Percentiles rank a stretch among this genome's conserved stretches.
Conservation (phyloP, 2,797 vertebrate species). For the Arnoldichthys spilopterus region DNA sequence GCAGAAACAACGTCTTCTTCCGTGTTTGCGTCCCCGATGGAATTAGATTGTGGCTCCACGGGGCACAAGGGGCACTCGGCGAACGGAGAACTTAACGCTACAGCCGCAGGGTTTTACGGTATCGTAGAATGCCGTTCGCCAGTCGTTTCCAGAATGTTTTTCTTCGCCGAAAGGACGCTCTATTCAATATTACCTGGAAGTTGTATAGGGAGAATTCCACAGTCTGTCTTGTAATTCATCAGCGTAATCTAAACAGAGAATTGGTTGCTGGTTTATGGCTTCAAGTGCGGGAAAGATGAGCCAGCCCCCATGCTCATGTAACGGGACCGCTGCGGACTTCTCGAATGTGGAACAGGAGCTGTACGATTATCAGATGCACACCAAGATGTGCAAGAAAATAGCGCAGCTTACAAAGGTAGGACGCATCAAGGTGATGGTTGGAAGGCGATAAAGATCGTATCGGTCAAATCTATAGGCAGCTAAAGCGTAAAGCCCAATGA, state of each 20-base stretch:
- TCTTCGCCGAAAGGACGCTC: constrained; percentile 27
- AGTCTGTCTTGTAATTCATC: constrained; percentile 67
- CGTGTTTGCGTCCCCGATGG: constrained; percentile 74
- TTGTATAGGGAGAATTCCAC: constrained; percentile 53
- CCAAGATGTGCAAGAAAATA: constrained; percentile 98
- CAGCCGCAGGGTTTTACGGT: constrained; percentile 63
- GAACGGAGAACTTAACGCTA: constrained; percentile 62
- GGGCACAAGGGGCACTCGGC: constrained; percentile 68
- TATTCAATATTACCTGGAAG: constrained; percentile 49
- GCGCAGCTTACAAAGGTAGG: constrained; percentile 98
- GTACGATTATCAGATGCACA: constrained; percentile 85
- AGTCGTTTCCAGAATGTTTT: constrained; percentile 48
- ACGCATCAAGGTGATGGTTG: background rate
- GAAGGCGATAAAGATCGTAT: too few relatives aligned
- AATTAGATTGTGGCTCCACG: constrained; percentile 74
- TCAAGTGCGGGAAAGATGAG: constrained; percentile 84
- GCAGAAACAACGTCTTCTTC: constrained; percentile 23
- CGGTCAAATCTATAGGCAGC: too few relatives aligned
- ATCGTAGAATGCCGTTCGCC: constrained; percentile 46
- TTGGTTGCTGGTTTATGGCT: constrained; percentile 79
- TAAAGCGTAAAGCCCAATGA: too few relatives aligned
- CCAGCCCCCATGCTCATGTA: constrained; percentile 77
- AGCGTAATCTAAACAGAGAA: constrained; percentile 40
- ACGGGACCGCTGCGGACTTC: constrained; percentile 82
- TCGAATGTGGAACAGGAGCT: constrained; percentile 76